Percentiles rank a stretch among this genome's conserved stretches.
Conservation (phyloP, 2,113 vertebrate species). For the Tyrannus savana region DNA sequence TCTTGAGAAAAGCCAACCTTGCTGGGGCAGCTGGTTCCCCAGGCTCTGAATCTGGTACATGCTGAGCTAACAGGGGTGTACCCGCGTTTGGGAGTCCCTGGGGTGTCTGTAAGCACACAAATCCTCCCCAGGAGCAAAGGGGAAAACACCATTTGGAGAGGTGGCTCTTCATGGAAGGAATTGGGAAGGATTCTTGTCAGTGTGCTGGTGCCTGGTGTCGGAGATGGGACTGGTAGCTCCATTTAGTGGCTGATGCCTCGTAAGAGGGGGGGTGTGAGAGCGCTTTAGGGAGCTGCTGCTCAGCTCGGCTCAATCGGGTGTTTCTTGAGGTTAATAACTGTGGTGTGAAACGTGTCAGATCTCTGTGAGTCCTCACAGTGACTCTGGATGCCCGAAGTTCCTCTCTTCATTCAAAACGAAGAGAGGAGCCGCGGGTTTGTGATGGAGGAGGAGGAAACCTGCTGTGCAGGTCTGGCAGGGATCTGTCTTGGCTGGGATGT, state of each 20-base stretch:
- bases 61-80: rapidly evolving
- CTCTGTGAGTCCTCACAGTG: neutral
- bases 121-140: neutral
- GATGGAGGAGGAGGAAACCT: neutral
- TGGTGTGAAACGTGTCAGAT: neutral
- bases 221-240: neutral
- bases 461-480: neutral
- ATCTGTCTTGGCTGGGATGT: neutral
- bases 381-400: neutral
- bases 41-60: neutral
- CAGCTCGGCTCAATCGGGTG: neutral
- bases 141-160: neutral
- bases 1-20: neutral
- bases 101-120: neutral
- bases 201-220: rapidly evolving
- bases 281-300: neutral
- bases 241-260: neutral
- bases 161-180: neutral
- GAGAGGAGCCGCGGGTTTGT: neutral
- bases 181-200: neutral
- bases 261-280: neutral
- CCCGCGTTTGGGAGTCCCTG: too few relatives aligned
- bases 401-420: neutral
- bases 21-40: neutral
- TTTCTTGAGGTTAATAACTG: neutral